Conservation (phyloP, 2,113 vertebrate genomes). For the Burhinus oedicnemus region DNA sequence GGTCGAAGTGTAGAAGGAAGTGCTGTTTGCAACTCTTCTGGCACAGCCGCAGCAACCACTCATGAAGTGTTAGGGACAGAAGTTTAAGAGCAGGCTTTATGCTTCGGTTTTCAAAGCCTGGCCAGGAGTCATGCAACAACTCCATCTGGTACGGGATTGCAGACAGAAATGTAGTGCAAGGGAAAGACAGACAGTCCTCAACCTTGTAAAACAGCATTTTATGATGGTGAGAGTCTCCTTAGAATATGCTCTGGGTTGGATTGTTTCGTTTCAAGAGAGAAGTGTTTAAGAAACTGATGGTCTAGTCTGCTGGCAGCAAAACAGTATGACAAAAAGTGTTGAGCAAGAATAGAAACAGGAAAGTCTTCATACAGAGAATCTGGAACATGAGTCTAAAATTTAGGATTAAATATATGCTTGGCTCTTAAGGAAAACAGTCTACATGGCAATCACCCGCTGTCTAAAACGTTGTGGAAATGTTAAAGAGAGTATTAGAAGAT, state of each 20-base stretch:
- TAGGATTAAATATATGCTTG: background rate
- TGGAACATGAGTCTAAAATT: background rate
- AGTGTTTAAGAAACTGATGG: background rate
- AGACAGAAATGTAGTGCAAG: background rate
- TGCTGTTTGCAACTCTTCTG: background rate
- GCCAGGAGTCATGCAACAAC: background rate
- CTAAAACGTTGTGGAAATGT: background rate
- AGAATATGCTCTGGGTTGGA: background rate
- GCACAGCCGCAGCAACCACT: background rate
- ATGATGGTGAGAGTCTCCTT: background rate
- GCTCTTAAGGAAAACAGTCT: background rate
- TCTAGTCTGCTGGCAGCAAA: slow-evolving; percentile 31
- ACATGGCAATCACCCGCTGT: background rate
- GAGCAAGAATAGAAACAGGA: slow-evolving; percentile 23
- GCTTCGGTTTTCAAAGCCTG: background rate
- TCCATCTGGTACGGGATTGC: slow-evolving; percentile 31
- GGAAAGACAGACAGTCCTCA: background rate
- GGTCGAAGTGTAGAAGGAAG: background rate
- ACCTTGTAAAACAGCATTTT: slow-evolving; percentile 39
- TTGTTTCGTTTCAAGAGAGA: slow-evolving; percentile 6
- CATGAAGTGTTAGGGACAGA: background rate
- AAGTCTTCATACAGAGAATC: background rate
- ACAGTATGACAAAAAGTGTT: background rate
- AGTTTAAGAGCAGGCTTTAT: slow-evolving; percentile 5
- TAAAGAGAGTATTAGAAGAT: background rate